Conservation (phyloP, 92 coral and sea anemone species). For the Palythoa grandiflora region DNA sequence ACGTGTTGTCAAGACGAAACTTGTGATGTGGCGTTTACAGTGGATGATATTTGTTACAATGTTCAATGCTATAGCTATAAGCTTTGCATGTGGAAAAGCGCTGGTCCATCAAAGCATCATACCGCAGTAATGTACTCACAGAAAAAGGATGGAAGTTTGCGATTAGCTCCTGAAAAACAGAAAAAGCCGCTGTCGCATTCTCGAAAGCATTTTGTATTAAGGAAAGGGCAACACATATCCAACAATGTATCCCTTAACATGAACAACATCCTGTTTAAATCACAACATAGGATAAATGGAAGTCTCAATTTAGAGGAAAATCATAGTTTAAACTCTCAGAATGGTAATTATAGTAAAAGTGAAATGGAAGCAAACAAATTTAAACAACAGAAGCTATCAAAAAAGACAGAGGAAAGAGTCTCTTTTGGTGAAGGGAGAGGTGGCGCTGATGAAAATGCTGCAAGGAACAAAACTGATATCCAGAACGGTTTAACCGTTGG, state of each 20-base stretch:
- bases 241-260: not conserved
- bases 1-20: constrained; percentile 78
- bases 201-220: not conserved
- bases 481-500: not conserved
- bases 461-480: not conserved
- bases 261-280: not conserved
- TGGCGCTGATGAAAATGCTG: not conserved
- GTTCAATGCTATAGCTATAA: constrained; percentile 84
- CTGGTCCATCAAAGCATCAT: constrained; percentile 72
- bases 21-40: constrained; percentile 94
- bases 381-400: not conserved
- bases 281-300: not conserved
- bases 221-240: not conserved
- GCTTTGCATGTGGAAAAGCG: constrained; percentile 70
- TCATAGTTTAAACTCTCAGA: not conserved
- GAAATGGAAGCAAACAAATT: not conserved
- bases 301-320: not conserved
- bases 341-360: not conserved
- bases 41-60: constrained; percentile 85
- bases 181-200: not conserved
- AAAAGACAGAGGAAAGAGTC: not conserved
- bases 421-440: not conserved
- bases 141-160: constrained; percentile 50
- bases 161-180: not conserved
- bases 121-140: constrained; percentile 81